These are phyloP conservation scores for Bembecia ichneumoniformis DNA, from an alignment of 2,888 invertebrate genomes.

Conservation along the genomic window DNA sequence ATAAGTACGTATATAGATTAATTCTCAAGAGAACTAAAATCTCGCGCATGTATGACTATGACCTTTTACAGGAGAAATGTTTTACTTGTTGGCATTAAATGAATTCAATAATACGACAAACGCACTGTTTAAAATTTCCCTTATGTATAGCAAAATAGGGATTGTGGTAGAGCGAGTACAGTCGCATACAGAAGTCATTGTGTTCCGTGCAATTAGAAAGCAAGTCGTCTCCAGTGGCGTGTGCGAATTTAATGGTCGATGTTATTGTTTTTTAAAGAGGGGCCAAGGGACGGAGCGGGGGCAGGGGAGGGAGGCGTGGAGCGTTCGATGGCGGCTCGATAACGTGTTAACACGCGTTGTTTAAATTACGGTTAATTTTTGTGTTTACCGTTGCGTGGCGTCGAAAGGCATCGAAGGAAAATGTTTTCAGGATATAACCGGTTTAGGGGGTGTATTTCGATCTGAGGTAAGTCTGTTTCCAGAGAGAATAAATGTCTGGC, in stretches of 20 bases:
- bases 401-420: slow-evolving; percentile 3
- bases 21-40: no score
- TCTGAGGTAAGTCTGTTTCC: no score
- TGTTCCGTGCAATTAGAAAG: slow-evolving; percentile 50
- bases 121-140: neutral
- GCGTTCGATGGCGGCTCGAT: slow-evolving; percentile 24
- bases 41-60: no score
- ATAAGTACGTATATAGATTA: no score
- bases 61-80: no score
- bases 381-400: neutral
- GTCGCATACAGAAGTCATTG: slow-evolving; percentile 35
- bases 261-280: slow-evolving; percentile 57
- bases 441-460: slow-evolving; percentile 1
- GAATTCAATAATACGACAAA: neutral
- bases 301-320: slow-evolving; percentile 3
- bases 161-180: slow-evolving; percentile 9
- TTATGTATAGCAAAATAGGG: neutral
- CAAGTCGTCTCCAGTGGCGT: slow-evolving; percentile 44
- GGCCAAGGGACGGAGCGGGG: slow-evolving; percentile 8
- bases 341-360: slow-evolving; percentile 6
- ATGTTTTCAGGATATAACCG: slow-evolving; percentile 1
- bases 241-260: slow-evolving; percentile 63
- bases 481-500: no score
- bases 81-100: no score
- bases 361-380: neutral